Evolutionary conservation across 1,140 invertebrate genomes (phyloP), one percentile per base, ranked within the genome.

Genomic region (Diuraphis noxia): DNA sequence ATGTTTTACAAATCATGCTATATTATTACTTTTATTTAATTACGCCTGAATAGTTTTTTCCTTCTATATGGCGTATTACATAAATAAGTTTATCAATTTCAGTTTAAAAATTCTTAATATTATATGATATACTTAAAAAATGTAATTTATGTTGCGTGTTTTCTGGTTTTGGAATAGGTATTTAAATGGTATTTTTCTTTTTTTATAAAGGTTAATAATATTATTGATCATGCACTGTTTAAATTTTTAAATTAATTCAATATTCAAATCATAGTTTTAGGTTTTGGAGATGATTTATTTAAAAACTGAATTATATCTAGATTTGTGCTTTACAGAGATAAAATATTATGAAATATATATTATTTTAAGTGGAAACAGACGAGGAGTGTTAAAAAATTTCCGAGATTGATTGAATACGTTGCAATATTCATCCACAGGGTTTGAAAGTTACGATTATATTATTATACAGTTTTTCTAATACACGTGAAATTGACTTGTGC

Each of bases 401-500:
- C 5, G 30, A 72, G 13, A n/a, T 72, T 72, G 30, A 72, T 72
- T 13, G 13, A n/a, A 72, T 72, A 72, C 30, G 30, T 72, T 72
- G 5, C 56, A 63, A 63, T 63, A 63, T 63, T 63, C 19, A 19
- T n/a, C 56, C 13, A 4, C 13, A n/a, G 56, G 30, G 56, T 2
- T 72, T 72, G 19, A 72, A 72, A 34, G 2, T 8, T 46, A 43
- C 49, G 10, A 87, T 56, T 56, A 87, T 30, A 38, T 56, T 36
- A 52, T 56, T 38, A 56, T 56, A n/a, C n/a, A 87, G 34, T 56
- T 56, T 87, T n/a, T 4, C 19, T 89, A 89, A 89, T 89, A 40
- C 34, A 89, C 40, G 88, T 89, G 40, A 89, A 89, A 89, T 89
- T 77, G 88, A 89, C 63, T 72, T 77, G 88, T 43, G 63, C 13